Conservation (phyloP, 2,888 invertebrate species). For the Desoria tigrina region DNA sequence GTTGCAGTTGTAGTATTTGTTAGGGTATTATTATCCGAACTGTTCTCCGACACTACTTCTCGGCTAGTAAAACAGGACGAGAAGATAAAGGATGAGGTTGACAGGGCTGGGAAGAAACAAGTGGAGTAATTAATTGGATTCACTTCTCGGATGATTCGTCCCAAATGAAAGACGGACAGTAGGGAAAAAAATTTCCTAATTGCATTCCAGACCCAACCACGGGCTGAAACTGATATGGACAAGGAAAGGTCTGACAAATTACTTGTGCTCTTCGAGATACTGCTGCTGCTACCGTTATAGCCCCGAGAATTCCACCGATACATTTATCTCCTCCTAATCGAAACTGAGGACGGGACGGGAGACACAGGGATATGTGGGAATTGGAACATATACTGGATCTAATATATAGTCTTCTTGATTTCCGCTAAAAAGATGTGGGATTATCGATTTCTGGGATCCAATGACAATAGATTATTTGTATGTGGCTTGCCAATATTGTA, state of each 20-base stretch:
- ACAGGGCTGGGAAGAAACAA: conserved; percentile 12
- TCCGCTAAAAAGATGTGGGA: no score
- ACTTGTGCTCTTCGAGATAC: conserved; percentile 22
- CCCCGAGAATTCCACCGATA: conserved; percentile 45
- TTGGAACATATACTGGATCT: no score
- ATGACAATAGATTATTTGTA: no score
- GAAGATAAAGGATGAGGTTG: conserved; percentile 22
- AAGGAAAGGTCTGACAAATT: conserved; percentile 41
- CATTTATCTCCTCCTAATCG: conserved; percentile 34
- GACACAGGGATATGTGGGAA: conserved; percentile 5
- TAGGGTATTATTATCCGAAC: not conserved
- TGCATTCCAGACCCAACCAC: conserved; percentile 35
- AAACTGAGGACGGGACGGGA: conserved; percentile 18
- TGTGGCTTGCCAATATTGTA: no score
- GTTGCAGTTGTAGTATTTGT: not conserved
- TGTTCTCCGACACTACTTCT: no score
- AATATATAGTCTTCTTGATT: no score
- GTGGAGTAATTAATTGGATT: conserved; percentile 43
- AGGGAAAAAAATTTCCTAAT: conserved; percentile 33
- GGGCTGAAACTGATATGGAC: conserved; percentile 26
- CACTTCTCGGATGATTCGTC: conserved; percentile 36
- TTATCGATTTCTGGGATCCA: no score
- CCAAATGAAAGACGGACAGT: conserved; percentile 22
- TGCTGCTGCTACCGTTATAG: conserved; percentile 23
- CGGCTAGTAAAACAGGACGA: no score